These are phyloP conservation scores for Chromis chromis DNA, from an alignment of 2,797 vertebrate genomes.

Conservation along the genomic window DNA sequence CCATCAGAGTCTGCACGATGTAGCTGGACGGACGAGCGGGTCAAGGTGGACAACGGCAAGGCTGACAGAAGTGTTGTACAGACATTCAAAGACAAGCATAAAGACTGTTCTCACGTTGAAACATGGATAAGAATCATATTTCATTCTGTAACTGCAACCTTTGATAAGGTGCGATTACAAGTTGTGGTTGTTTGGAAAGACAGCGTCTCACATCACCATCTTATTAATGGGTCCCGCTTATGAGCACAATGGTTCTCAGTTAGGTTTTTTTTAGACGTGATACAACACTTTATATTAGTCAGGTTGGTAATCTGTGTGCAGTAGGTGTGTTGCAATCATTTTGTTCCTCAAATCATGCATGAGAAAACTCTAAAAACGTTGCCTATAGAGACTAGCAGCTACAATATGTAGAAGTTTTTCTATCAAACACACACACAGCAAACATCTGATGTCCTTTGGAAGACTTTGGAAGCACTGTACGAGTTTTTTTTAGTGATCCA, in stretches of 20 bases:
- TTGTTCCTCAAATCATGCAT: conserved; percentile 12
- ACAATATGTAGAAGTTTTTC: neutral
- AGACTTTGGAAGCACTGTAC: neutral
- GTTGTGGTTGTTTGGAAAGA: too few species aligned
- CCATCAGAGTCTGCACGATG: conserved; percentile 97
- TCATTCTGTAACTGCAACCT: too few species aligned
- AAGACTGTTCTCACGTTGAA: too few species aligned
- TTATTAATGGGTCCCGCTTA: too few species aligned
- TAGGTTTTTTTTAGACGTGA: too few species aligned
- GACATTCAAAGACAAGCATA: too few species aligned
- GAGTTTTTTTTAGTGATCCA: too few species aligned
- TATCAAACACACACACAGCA: neutral
- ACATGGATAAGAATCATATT: too few species aligned
- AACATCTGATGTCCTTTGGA: too few species aligned
- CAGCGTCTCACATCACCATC: too few species aligned
- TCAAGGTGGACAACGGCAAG: conserved; percentile 73
- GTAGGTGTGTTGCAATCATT: neutral
- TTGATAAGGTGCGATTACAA: too few species aligned
- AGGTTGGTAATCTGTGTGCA: neutral
- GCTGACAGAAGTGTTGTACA: neutral
- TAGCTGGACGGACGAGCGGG: conserved; percentile 82
- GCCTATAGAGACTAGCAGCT: neutral
- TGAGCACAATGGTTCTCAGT: too few species aligned
- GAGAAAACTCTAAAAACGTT: neutral
- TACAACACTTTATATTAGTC: neutral